Percentiles rank a stretch among this genome's conserved stretches.
phyloP scores from a whole-genome alignment of 2,888 invertebrate species.

The Drosophila atripex region DNA sequence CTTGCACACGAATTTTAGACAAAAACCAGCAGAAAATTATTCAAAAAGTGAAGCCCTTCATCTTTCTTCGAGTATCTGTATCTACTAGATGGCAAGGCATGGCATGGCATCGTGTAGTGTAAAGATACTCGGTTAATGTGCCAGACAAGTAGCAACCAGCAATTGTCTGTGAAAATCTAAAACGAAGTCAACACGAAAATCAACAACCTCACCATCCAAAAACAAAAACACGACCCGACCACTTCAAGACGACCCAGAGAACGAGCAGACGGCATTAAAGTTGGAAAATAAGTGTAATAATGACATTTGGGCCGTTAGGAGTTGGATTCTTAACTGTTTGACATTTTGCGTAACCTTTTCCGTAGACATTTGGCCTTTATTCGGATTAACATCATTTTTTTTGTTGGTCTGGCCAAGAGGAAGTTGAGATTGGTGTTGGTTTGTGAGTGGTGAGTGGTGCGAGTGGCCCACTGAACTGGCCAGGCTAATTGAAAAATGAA shows the following conservation, averaged over 20 bases:
- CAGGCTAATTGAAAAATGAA: constrained; percentile 51
- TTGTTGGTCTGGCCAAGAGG: constrained; percentile 20
- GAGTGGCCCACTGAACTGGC: constrained; percentile 51
- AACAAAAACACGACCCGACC: constrained; percentile 8
- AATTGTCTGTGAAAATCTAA: constrained; percentile 61
- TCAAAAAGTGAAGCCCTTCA: constrained; percentile 27
- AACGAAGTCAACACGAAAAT: constrained; percentile 41
- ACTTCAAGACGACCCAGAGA: constrained; percentile 29
- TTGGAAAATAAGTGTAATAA: constrained; percentile 79
- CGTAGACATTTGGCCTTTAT: constrained; percentile 74
- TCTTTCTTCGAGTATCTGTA: constrained; percentile 4
- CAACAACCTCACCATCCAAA: constrained; percentile 14
- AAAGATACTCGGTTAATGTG: constrained; percentile 29
- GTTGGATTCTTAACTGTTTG: constrained; percentile 81
- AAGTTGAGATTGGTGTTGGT: constrained; percentile 16
- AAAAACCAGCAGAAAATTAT: constrained; percentile 13
- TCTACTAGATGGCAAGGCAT: not conserved
- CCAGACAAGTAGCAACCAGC: constrained; percentile 47
- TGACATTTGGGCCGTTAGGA: constrained; percentile 80
- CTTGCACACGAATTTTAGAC: constrained; percentile 18
- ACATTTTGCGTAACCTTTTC: constrained; percentile 83
- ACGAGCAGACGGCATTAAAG: constrained; percentile 73
- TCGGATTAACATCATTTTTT: constrained; percentile 42
- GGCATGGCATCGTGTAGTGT: constrained; percentile 7
- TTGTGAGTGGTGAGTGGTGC: no score